Percentiles rank a stretch among this genome's conserved stretches.
These are phyloP conservation scores for Pelecanoides urinatrix DNA, from an alignment of 2,113 vertebrate genomes.

Conservation along the genomic window DNA sequence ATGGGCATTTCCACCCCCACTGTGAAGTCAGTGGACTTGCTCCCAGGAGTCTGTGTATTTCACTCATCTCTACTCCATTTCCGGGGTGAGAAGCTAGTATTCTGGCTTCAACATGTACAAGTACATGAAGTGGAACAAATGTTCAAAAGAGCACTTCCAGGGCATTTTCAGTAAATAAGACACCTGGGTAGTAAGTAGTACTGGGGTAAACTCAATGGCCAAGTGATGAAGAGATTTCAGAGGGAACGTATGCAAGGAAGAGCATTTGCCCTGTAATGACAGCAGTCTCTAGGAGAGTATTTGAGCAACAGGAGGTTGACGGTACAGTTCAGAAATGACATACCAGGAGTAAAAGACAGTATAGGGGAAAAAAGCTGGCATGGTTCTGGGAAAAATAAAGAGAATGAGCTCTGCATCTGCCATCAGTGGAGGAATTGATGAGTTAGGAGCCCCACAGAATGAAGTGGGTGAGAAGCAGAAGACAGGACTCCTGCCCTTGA, in stretches of 20 bases:
- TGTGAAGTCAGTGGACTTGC: not conserved
- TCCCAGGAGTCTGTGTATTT: not conserved
- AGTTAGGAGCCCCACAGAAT: not conserved
- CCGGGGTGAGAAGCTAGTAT: not conserved
- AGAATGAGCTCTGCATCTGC: not conserved
- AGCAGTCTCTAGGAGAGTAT: not conserved
- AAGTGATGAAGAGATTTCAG: not conserved
- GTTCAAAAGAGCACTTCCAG: not conserved
- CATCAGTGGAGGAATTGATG: not conserved
- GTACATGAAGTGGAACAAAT: not conserved
- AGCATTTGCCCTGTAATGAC: rapidly evolving
- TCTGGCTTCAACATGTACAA: not conserved
- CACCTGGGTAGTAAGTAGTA: not conserved
- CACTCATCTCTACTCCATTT: not conserved
- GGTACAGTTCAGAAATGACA: not conserved
- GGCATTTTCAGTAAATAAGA: not conserved
- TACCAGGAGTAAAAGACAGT: not conserved
- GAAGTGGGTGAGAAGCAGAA: not conserved
- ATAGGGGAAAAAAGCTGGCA: not conserved
- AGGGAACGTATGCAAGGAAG: not conserved
- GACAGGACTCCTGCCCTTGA: not conserved
- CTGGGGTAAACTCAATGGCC: not conserved
- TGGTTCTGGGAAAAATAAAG: not conserved
- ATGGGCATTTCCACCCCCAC: not conserved
- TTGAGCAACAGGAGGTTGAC: not conserved